These are phyloP conservation scores for Enteromius afrohamiltoni DNA, from an alignment of 2,797 vertebrate species.

Conservation along the genomic window DNA sequence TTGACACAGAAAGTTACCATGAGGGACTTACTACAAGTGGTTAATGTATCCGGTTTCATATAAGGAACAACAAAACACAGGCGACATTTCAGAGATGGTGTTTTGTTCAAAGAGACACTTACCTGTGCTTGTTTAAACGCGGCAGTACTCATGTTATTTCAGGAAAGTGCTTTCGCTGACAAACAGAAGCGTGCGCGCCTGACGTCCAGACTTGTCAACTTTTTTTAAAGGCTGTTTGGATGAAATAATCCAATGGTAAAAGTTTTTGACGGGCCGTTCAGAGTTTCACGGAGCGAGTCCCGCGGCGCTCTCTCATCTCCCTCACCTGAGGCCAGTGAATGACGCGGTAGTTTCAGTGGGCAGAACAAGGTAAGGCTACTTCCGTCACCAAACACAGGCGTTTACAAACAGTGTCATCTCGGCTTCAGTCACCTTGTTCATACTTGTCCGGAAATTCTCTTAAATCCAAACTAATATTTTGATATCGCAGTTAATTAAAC, in stretches of 20 bases:
- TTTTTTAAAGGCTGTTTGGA: too few species aligned
- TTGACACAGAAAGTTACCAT: neutral
- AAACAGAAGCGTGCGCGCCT: neutral
- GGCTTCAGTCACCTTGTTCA: neutral
- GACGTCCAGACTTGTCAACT: too few species aligned
- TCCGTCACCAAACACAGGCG: slow-evolving; percentile 11
- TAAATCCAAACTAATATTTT: neutral
- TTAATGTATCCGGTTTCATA: neutral
- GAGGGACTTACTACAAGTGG: neutral
- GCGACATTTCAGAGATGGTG: neutral
- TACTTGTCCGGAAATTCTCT: neutral
- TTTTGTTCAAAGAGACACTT: neutral
- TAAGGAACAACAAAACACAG: neutral
- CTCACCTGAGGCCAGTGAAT: neutral
- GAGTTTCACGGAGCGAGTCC: neutral
- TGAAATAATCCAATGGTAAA: neutral
- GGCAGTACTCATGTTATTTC: slow-evolving; percentile 37
- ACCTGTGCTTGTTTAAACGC: slow-evolving; percentile 22
- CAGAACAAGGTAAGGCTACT: neutral
- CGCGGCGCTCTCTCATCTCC: neutral
- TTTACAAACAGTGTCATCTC: neutral
- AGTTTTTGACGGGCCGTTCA: neutral
- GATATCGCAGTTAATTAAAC: neutral
- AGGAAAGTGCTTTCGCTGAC: neutral
- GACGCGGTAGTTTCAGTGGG: neutral